A percentile compares a stretch with the other conserved stretches of the same genome.
These are phyloP conservation scores for Pachymerium ferrugineum DNA, from an alignment of 2,888 invertebrate genomes.

Conservation along the genomic window DNA sequence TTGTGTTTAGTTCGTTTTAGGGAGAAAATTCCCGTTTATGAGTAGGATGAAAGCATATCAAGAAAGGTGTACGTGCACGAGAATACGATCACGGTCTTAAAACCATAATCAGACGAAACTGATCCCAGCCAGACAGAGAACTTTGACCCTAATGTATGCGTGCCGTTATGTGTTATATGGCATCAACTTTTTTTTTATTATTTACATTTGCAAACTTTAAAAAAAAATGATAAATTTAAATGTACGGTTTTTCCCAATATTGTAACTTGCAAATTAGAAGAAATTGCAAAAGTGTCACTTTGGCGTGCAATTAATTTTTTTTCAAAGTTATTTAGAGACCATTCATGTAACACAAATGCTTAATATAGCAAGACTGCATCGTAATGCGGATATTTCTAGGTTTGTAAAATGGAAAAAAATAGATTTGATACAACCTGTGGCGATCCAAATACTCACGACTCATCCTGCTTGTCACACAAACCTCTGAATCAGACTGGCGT, in stretches of 20 bases:
- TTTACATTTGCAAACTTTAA: not conserved
- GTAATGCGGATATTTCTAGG: no score
- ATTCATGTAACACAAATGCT: no score
- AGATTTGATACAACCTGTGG: not conserved
- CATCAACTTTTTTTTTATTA: conserved; percentile 20
- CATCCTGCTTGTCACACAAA: conserved; percentile 9
- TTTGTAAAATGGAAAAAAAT: not conserved
- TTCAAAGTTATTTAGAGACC: no score
- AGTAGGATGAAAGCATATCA: not conserved
- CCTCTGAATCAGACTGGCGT: conserved; percentile 17
- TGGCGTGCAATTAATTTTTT: no score
- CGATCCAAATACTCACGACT: conserved; percentile 11
- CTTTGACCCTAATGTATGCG: conserved; percentile 7
- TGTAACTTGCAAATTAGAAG: no score
- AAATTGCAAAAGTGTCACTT: no score
- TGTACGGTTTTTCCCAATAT: no score
- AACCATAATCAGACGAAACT: conserved; percentile 27
- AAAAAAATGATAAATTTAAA: not conserved
- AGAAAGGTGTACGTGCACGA: conserved; percentile 20
- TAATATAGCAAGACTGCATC: no score
- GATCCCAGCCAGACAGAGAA: conserved; percentile 17
- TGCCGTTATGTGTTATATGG: not conserved
- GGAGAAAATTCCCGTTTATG: conserved; percentile 17
- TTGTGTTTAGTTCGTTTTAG: conserved; percentile 4
- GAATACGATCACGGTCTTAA: conserved; percentile 5